A percentile compares a stretch with the other conserved stretches of the same genome.
Evolutionary conservation across 2,113 vertebrate genomes (phyloP).

Genomic region (Seriola aureovittata): DNA sequence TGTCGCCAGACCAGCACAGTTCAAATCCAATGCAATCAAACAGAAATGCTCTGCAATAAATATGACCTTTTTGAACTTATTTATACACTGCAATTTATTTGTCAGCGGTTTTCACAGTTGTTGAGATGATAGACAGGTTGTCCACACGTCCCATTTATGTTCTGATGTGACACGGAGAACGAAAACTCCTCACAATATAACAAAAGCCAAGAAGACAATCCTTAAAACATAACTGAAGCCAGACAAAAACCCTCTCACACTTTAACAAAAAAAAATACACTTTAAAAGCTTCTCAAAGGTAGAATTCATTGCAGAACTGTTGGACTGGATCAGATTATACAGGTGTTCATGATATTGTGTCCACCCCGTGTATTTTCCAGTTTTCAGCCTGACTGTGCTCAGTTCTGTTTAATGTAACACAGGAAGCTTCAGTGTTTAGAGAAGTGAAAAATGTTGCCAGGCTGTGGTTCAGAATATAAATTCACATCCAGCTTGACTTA

Average conservation of each 20-base stretch:
- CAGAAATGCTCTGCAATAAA: neutral
- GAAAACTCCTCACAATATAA: neutral
- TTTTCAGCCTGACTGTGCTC: neutral
- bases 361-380: neutral
- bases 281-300: neutral
- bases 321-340: neutral
- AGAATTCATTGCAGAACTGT: neutral
- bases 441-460: constrained; percentile 35
- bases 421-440: constrained; percentile 34
- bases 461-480: constrained; percentile 58
- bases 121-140: neutral
- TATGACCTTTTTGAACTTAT: neutral
- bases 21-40: neutral
- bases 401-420: neutral
- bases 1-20: neutral
- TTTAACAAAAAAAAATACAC: neutral
- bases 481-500: constrained; percentile 69
- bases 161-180: no score
- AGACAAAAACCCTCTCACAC: neutral
- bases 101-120: neutral
- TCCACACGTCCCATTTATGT: no score
- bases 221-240: neutral
- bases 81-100: no score
- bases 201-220: neutral
- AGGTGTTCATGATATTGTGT: neutral